Evolutionary conservation across 1,140 invertebrate genomes (phyloP), one percentile per base, ranked within the genome.

Genomic region (Drosophila fuyamai): DNA sequence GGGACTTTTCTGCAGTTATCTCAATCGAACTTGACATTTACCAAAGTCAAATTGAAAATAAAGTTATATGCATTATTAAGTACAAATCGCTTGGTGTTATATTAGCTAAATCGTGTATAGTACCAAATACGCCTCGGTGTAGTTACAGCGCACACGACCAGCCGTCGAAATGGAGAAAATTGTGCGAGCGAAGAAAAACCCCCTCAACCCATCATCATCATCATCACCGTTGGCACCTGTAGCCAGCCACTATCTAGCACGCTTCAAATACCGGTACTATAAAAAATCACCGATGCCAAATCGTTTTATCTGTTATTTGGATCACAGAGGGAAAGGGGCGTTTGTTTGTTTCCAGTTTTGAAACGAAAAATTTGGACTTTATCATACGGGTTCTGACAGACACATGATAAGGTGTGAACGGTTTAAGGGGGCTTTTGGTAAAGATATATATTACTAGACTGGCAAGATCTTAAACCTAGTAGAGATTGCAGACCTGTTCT

Each of bases 1-100:
- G 67, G 67, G 67, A 70, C 65, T 70, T 72, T 72, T 72, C 44
- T 58, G 53, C 27, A 71, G 53, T 16, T 72, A 72, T 72, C 68
- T 50, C 32, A 43, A 2, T 18, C n/a, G 4, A 47, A 38, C 53
- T 63, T 35, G 35, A 47, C 50, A 44, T 29, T 23, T 47, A 13
- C 10, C 43, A 71, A 48, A 41, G 44, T 70, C 48, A 3, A 50
- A 71, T 50, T 40, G 68, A 70, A 70, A 68, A 35, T 7, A 18
- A 46, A 14, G 44, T 46, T 13, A 41, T 32, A 41, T 2, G n/a
- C 13, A 44, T 12, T 48, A 47, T 67, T 55, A 55, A 35, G 38
- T 68, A 36, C 27, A 48, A 41, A 35, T 36, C 32, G 40, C 6
- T 36, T 35, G 36, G 38, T 27, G 18, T 71, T 50, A 43, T 71